Conservation (phyloP, 2,888 invertebrate species). For the Caenorhabditis zanzibari region DNA sequence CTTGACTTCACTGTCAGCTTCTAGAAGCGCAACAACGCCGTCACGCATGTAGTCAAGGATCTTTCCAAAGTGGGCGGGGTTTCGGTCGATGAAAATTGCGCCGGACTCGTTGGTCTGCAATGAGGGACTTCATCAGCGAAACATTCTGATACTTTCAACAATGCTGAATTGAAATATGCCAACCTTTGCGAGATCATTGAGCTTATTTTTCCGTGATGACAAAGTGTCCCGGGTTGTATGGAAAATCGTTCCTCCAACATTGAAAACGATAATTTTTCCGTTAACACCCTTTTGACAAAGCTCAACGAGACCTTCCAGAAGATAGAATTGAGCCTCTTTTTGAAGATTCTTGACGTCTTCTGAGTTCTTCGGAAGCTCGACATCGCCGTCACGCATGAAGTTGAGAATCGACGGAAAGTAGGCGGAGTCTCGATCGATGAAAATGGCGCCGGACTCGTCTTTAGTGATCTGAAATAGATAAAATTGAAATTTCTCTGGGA, state of each 20-base stretch:
- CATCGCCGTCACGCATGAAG: conserved; percentile 94
- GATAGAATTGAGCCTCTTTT: conserved; percentile 95
- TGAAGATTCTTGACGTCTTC: conserved; percentile 93
- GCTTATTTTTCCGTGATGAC: too few species aligned
- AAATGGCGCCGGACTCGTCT: conserved; percentile 89
- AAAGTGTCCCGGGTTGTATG: neutral
- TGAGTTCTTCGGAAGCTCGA: conserved; percentile 91
- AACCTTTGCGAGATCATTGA: too few species aligned
- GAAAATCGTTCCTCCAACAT: neutral
- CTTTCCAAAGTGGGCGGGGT: conserved; percentile 97
- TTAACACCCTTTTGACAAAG: neutral
- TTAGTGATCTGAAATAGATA: conserved; percentile 1
- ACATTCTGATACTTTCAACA: too few species aligned
- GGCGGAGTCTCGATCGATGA: conserved; percentile 97
- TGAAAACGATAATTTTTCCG: neutral
- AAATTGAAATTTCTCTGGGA: too few species aligned
- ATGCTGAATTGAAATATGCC: too few species aligned
- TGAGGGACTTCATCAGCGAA: too few species aligned
- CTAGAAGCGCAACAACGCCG: conserved; percentile 85
- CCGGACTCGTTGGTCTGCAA: conserved; percentile 84
- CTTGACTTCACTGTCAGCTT: neutral
- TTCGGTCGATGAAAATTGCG: conserved; percentile 97
- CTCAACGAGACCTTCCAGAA: neutral
- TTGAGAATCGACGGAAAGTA: conserved; percentile 97
- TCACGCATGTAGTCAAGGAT: conserved; percentile 96